Evolutionary conservation across 2,888 invertebrate genomes (phyloP), one percentile per base, ranked within the genome.

Genomic region (Aromia moschata): DNA sequence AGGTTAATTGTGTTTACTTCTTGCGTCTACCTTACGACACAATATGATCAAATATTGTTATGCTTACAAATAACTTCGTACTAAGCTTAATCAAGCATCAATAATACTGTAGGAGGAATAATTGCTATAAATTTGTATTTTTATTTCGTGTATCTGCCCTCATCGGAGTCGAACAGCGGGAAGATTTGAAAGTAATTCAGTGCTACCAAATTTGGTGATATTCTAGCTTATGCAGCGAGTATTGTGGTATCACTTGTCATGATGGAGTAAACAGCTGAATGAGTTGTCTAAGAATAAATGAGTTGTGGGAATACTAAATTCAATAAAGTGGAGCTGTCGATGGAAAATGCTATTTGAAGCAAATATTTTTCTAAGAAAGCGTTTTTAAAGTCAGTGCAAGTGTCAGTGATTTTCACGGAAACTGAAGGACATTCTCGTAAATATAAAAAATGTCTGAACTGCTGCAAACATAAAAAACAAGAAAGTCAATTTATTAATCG

Each of bases 381-480:
- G 37, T 10, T 51, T 53, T 25, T 54, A 38, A 41, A 33, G 47
- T 11, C 36, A 59, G 65, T 60, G 60, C 60, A 59, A 65, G 61
- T 62, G 59, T 36, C 37, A n/a, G 61, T 56, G 57, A 53, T 60
- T 58, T 58, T 58, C 40, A n/a, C 58, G 44, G 18, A 47, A 60
- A 59, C 43, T 46, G 63, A 56, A 65, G 56, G 58, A 58, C 60
- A 36, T 57, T 56, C 41, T 44, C 47, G 52, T 37, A 53, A n/a
- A 31, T 53, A 53, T 67, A 60, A 68, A n/a, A 65, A 67, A 68
- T 65, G 65, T 64, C 58, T 56, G 56, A 67, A 63, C 58, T 67
- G 57, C 62, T 58, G 55, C 64, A 64, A 67, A 67, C 63, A 68
- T 58, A 68, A 64, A 68, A 60, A 65, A 64, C 62, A 64, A 64